Evolutionary conservation across 2,797 vertebrate genomes (phyloP).

Genomic region (Anguilla pacifica): DNA sequence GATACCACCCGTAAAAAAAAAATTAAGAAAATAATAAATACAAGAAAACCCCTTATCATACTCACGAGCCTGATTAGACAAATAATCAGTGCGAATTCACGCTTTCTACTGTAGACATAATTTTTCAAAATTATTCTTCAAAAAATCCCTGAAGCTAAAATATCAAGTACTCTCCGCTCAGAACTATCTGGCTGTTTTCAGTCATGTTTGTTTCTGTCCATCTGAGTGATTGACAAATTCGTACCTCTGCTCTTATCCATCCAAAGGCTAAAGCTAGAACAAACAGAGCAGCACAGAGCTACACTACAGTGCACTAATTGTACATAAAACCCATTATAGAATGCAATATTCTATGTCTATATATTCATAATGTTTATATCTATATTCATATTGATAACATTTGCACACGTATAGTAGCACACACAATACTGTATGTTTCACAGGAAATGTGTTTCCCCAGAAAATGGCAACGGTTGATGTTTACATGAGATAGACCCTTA

Average conservation of each 20-base stretch:
- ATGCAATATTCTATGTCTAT: not conserved
- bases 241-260: not conserved
- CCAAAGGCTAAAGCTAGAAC: not conserved
- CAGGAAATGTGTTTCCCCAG: not conserved
- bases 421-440: not conserved
- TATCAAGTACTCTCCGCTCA: conserved; percentile 13
- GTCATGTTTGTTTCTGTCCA: not conserved
- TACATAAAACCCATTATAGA: not conserved
- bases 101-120: not conserved
- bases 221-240: not conserved
- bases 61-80: conserved; percentile 14
- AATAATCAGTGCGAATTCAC: conserved; percentile 37
- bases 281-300: conserved; percentile 29
- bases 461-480: conserved; percentile 1
- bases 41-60: conserved; percentile 39
- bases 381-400: not conserved
- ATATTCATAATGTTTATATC: not conserved
- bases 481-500: not conserved
- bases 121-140: not conserved
- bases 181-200: not conserved
- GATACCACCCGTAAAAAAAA: not conserved
- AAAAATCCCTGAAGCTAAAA: conserved; percentile 27
- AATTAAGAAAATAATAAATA: not conserved
- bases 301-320: conserved; percentile 5
- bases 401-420: conserved; percentile 8